Evolutionary conservation across 2,888 invertebrate genomes (phyloP).

Genomic region (Corbicula japonica): DNA sequence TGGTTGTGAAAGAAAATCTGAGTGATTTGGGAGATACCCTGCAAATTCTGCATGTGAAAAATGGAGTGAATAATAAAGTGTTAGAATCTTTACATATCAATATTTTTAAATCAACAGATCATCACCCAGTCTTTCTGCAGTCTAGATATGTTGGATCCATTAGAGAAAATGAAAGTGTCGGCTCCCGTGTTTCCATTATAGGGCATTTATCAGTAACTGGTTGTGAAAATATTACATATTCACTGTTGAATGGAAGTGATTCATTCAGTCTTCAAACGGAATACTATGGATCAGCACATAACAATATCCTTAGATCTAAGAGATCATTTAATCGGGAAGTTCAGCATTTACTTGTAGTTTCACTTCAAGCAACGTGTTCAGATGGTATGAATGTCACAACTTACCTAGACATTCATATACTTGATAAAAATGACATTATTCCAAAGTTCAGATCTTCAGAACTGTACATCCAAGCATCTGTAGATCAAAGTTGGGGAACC

Average conservation of each 20-base stretch:
- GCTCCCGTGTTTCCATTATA: conserved; percentile 56
- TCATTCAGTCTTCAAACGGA: conserved; percentile 49
- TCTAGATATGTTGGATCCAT: conserved; percentile 65
- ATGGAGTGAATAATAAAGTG: conserved; percentile 37
- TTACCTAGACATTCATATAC: conserved; percentile 84
- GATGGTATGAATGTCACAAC: conserved; percentile 49
- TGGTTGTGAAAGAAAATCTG: conserved; percentile 68
- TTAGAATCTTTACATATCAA: conserved; percentile 54
- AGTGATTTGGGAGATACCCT: conserved; percentile 56
- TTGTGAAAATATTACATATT: conserved; percentile 54
- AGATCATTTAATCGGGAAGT: conserved; percentile 93
- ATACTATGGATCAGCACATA: conserved; percentile 44
- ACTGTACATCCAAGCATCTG: conserved; percentile 98
- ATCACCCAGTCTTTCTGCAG: conserved; percentile 62
- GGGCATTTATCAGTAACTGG: conserved; percentile 53
- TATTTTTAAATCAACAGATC: conserved; percentile 35
- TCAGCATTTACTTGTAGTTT: conserved; percentile 91
- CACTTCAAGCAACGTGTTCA: conserved; percentile 87
- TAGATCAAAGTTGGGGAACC: conserved; percentile 92
- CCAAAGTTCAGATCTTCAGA: conserved; percentile 93
- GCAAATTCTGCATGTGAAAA: conserved; percentile 58
- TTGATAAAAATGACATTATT: conserved; percentile 99
- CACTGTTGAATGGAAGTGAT: conserved; percentile 32
- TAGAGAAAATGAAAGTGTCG: conserved; percentile 64
- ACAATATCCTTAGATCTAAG: conserved; percentile 73